phyloP scores from a whole-genome alignment of 2,888 invertebrate species.

The Lottia scabra region DNA sequence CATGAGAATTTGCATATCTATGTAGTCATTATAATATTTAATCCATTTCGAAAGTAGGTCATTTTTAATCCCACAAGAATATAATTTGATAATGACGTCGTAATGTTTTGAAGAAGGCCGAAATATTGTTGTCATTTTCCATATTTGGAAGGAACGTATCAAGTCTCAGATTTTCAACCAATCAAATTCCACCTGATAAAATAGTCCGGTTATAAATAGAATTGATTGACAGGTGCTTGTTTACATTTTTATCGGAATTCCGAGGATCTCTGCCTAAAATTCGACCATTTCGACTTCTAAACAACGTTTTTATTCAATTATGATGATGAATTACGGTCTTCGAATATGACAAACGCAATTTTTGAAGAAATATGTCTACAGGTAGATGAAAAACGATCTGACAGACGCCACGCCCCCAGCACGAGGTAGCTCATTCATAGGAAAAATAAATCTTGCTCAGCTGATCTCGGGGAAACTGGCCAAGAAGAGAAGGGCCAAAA shows the following conservation, averaged over 20 bases:
- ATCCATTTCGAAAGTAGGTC: constrained; percentile 28
- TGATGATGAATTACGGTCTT: too few species aligned
- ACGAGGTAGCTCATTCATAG: constrained; percentile 2
- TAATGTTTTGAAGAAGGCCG: constrained; percentile 52
- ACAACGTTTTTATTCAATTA: too few species aligned
- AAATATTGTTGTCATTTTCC: constrained; percentile 59
- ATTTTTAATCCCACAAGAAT: constrained; percentile 27
- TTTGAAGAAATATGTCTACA: neutral
- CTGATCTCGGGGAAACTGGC: neutral
- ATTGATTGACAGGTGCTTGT: constrained; percentile 8
- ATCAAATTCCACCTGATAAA: constrained; percentile 5
- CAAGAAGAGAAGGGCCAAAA: constrained; percentile 6
- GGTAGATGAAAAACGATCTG: neutral
- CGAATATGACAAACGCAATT: too few species aligned
- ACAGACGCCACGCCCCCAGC: neutral
- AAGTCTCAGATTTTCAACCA: constrained; percentile 24
- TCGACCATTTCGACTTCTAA: too few species aligned
- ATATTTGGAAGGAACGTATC: constrained; percentile 54
- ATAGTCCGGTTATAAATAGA: neutral
- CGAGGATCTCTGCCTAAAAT: too few species aligned
- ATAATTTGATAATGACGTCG: constrained; percentile 52
- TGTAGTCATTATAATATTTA: constrained; percentile 9
- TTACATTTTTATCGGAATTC: neutral
- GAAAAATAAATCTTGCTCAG: constrained; percentile 5
- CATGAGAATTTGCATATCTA: neutral